phyloP scores from a whole-genome alignment of 1,140 invertebrate genomes.

The Maniola jurtina region DNA sequence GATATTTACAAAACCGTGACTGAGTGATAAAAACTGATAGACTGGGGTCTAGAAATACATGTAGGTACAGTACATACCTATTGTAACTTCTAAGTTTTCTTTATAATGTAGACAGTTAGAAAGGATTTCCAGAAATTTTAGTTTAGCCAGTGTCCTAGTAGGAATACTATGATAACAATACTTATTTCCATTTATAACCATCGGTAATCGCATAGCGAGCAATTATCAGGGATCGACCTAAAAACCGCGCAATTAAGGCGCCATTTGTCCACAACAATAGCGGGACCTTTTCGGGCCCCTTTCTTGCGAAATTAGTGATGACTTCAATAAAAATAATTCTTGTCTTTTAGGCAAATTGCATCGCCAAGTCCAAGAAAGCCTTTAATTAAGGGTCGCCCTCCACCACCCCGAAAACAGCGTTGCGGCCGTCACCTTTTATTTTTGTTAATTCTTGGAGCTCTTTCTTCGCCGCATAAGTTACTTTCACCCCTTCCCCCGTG shows the following conservation, averaged over 20 bases:
- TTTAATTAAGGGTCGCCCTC: constrained; percentile 72
- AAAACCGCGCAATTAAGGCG: constrained; percentile 71
- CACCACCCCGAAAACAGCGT: constrained; percentile 68
- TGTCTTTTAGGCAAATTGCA: constrained; percentile 79
- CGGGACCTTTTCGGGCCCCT: constrained; percentile 45
- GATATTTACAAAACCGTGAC: too few relatives aligned
- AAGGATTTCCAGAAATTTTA: too few relatives aligned
- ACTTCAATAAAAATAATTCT: constrained; percentile 79
- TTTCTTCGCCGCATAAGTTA: constrained; percentile 78
- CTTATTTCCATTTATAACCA: constrained; percentile 34
- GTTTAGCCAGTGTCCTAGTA: too few relatives aligned
- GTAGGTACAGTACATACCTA: too few relatives aligned
- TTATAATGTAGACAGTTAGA: too few relatives aligned
- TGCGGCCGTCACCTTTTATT: constrained; percentile 79
- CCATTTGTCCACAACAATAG: constrained; percentile 75
- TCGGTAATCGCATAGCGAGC: constrained; percentile 46
- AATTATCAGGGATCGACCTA: constrained; percentile 53
- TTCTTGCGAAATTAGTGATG: constrained; percentile 75
- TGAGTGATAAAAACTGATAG: too few relatives aligned
- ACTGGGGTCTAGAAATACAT: too few relatives aligned
- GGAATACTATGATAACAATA: background rate
- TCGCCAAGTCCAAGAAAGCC: constrained; percentile 76
- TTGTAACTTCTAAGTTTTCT: too few relatives aligned
- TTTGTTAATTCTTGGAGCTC: constrained; percentile 75
- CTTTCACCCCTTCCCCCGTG: constrained; percentile 66